phyloP scores from a whole-genome alignment of 1,140 invertebrate genomes.

The Drosophila rufa region DNA sequence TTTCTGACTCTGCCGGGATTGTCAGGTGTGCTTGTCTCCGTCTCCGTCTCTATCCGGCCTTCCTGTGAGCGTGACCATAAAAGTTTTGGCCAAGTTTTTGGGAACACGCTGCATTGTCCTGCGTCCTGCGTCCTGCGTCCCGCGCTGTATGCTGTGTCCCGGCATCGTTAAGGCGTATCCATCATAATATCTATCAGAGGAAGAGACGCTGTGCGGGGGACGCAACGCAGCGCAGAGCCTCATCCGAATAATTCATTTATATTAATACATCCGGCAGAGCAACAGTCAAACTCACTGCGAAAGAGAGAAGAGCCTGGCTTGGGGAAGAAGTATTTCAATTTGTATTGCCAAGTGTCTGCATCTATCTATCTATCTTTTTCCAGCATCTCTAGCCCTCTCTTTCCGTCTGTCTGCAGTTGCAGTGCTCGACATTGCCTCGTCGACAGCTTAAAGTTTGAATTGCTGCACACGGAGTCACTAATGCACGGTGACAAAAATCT shows the following conservation, averaged over 20 bases:
- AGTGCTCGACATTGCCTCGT: constrained; percentile 57
- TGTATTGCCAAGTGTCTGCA: constrained; percentile 57
- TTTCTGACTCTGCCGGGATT: constrained; percentile 20
- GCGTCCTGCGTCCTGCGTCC: background rate
- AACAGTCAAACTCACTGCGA: constrained; percentile 39
- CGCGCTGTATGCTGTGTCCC: constrained; percentile 22
- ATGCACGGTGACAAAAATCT: constrained; percentile 8
- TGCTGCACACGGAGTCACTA: constrained; percentile 58
- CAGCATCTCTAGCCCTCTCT: constrained; percentile 2
- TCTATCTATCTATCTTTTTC: constrained; percentile 23
- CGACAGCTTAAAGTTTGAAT: constrained; percentile 77
- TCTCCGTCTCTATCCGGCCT: background rate
- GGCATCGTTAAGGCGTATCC: constrained; percentile 74
- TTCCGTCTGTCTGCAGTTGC: constrained; percentile 48
- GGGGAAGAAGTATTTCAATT: constrained; percentile 63
- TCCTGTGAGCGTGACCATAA: constrained; percentile 37
- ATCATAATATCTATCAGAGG: constrained; percentile 73
- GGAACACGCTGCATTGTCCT: constrained; percentile 60
- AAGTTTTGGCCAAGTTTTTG: constrained; percentile 62
- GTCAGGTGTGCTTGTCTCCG: constrained; percentile 15
- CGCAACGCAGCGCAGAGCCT: constrained; percentile 24
- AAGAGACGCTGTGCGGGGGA: background rate
- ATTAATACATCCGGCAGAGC: constrained; percentile 65
- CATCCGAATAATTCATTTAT: constrained; percentile 74
- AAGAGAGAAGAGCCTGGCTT: background rate